These are phyloP conservation scores for Nineta flava DNA, from an alignment of 2,888 invertebrate species.

Conservation along the genomic window DNA sequence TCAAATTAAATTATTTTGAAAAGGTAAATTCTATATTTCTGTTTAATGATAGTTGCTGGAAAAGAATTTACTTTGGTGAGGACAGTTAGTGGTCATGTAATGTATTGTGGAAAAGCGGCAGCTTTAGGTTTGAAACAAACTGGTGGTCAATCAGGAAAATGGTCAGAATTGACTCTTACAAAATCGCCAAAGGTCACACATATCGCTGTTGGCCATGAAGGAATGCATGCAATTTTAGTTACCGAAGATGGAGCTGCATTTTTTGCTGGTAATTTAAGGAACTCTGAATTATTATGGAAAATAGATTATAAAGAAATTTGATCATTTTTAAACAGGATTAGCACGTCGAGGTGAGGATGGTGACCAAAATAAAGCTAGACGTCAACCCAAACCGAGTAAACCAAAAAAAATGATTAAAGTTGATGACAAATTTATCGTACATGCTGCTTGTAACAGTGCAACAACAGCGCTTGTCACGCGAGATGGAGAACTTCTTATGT, in stretches of 20 bases:
- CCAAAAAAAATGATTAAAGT: slow-evolving; percentile 85
- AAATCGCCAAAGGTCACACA: slow-evolving; percentile 60
- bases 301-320: not conserved
- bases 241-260: slow-evolving; percentile 84
- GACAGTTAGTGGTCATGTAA: slow-evolving; percentile 71
- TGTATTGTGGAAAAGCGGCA: slow-evolving; percentile 75
- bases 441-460: slow-evolving; percentile 86
- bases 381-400: slow-evolving; percentile 79
- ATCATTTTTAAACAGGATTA: slow-evolving; percentile 44
- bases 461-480: slow-evolving; percentile 84
- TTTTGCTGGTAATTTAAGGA: slow-evolving; percentile 41
- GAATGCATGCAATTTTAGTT: slow-evolving; percentile 78
- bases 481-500: slow-evolving; percentile 82
- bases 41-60: slow-evolving; percentile 48
- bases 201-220: slow-evolving; percentile 85
- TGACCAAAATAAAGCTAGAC: slow-evolving; percentile 60
- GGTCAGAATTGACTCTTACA: slow-evolving; percentile 45
- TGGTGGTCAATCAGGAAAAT: slow-evolving; percentile 34
- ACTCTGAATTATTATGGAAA: too few relatives aligned
- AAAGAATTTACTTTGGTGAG: slow-evolving; percentile 81
- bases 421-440: slow-evolving; percentile 67
- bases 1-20: not conserved
- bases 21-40: not conserved
- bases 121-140: slow-evolving; percentile 69
- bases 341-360: slow-evolving; percentile 89